Percentiles rank a stretch among this genome's conserved stretches.
Conservation (phyloP, 2,797 vertebrate species). For the Ctenochaetus hawaiiensis region DNA sequence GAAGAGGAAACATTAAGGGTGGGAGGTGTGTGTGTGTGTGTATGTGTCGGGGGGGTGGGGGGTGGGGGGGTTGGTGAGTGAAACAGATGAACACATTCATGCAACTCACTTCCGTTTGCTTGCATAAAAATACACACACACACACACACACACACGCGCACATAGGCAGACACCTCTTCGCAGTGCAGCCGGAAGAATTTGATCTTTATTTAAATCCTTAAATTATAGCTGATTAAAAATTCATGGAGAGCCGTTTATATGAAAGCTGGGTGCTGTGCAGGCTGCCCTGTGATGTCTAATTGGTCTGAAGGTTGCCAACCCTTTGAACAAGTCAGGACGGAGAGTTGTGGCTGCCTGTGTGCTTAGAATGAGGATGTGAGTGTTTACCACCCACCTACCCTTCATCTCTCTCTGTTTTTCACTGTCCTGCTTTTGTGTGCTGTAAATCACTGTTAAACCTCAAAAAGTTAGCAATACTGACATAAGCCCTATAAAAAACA, state of each 20-base stretch:
- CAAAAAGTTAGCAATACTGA: constrained; percentile 24
- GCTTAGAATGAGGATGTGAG: constrained; percentile 77
- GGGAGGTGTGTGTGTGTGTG: constrained; percentile 8
- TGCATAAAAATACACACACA: constrained; percentile 63
- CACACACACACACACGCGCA: constrained; percentile 17
- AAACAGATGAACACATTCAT: constrained; percentile 75
- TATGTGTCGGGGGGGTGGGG: neutral
- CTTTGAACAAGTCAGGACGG: constrained; percentile 86
- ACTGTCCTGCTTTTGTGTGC: constrained; percentile 42
- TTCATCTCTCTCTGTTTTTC: constrained; percentile 44
- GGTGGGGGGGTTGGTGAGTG: constrained; percentile 48
- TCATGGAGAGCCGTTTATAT: constrained; percentile 82
- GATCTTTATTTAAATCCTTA: constrained; percentile 87
- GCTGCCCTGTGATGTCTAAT: constrained; percentile 86
- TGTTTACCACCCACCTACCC: constrained; percentile 79
- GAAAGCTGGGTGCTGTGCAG: constrained; percentile 79
- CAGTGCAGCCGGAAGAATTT: constrained; percentile 82
- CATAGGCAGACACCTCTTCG: constrained; percentile 69
- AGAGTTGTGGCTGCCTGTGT: constrained; percentile 76
- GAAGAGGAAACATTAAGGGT: constrained; percentile 58
- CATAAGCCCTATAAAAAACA: constrained; percentile 4
- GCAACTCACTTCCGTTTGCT: constrained; percentile 67
- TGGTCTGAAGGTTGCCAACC: constrained; percentile 86
- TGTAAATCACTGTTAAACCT: constrained; percentile 31
- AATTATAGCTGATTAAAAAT: constrained; percentile 88